Evolutionary conservation across 2,888 invertebrate genomes (phyloP), one percentile per base, ranked within the genome.

Genomic region (Lysandra coridon): DNA sequence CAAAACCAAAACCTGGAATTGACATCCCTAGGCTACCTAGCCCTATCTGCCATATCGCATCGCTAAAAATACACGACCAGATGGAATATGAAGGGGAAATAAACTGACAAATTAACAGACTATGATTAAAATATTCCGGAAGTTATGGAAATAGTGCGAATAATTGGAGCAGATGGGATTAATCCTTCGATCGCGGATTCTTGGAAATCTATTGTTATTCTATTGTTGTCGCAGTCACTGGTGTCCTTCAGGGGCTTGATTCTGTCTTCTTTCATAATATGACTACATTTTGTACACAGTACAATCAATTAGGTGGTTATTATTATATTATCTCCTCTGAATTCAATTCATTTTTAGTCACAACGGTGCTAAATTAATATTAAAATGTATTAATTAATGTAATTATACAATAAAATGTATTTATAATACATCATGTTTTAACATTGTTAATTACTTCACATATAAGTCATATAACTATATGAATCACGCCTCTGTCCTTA

Each of bases 21-120:
- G 14, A 4, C 69, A 69, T 4, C 69, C 69, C 69, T 69, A 69
- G 33, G 14, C 23, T 33, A 33, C 10, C 64, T 12, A 33, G 14
- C 33, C 33, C 14, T 69, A 69, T 44, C 33, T 57, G 33, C 17
- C 57, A 57, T 44, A 44, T 75, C 44, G n/a, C 74, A 40, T 44
- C 44, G 74, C 49, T 75, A 49, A 75, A 75, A 69, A 69, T 69
- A 5, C 69, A 33, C 10, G 69, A 33, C 74, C 74, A 75, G 40
- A 49, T 75, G 44, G 49, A 44, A 44, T 44, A 23, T 75, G 23
- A n/a, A n/a, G 76, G 33, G 69, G 33, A 69, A 69, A 12, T 30
- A 30, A 69, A 33, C 14, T 33, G 69, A 69, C 64, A 12, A 64
- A 64, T 62, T 62, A 30, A 64, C 12, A 64, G 3, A n/a, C 64